These are phyloP conservation scores for Phrynosoma platyrhinos DNA, from an alignment of 2,113 vertebrate species.

Conservation along the genomic window DNA sequence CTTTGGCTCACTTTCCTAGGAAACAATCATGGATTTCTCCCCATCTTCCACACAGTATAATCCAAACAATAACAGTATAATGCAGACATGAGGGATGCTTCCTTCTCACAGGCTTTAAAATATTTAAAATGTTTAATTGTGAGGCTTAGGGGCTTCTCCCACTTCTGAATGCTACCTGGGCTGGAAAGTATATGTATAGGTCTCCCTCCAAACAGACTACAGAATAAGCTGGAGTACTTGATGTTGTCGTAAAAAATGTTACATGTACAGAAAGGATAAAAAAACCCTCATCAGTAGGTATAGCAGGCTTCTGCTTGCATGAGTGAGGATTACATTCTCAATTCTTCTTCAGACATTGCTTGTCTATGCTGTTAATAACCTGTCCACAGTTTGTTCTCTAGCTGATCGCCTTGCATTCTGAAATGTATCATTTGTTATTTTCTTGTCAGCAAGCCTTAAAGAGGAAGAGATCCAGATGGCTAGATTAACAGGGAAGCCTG, in stretches of 20 bases:
- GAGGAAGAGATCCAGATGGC: constrained; percentile 20
- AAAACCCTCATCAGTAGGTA: background rate
- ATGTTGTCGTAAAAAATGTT: background rate
- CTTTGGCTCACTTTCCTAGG: constrained; percentile 12
- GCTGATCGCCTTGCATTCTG: constrained; percentile 14
- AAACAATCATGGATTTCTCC: background rate
- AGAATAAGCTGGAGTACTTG: background rate
- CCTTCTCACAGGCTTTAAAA: background rate
- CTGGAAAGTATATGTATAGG: no score
- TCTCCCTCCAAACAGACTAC: no score
- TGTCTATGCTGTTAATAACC: constrained; percentile 15
- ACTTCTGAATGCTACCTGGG: background rate
- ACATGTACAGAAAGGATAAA: background rate
- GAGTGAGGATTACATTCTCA: background rate
- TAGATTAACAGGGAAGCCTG: constrained; percentile 5
- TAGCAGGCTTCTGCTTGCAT: background rate
- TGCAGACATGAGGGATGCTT: no score
- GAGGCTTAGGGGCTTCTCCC: background rate
- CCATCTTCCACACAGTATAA: background rate
- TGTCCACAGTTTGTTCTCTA: constrained; percentile 11
- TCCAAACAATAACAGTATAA: background rate
- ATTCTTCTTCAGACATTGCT: constrained; percentile 8
- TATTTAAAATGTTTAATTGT: background rate
- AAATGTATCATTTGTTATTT: constrained; percentile 36
- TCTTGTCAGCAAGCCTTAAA: constrained; percentile 20